A percentile compares a stretch with the other conserved stretches of the same genome.
Conservation (phyloP, 53 echinoderm and acorn worm genomes). For the Glandiceps talaboti region DNA sequence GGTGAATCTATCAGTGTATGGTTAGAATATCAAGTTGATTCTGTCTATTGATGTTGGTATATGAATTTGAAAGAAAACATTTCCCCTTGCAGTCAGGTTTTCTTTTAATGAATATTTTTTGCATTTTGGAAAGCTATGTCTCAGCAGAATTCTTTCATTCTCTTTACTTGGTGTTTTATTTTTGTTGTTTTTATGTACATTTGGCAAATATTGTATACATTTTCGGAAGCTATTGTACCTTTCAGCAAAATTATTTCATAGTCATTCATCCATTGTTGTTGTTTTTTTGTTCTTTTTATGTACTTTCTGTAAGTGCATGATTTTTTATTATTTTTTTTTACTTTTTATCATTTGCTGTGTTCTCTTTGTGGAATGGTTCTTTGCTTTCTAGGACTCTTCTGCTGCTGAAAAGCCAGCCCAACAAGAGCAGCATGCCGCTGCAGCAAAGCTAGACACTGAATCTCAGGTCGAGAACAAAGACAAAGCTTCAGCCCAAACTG, state of each 20-base stretch:
- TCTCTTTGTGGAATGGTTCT: neutral
- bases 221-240: too few species aligned
- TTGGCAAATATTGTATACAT: too few species aligned
- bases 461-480: neutral
- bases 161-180: too few species aligned
- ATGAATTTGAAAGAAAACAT: too few species aligned
- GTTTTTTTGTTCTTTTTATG: neutral
- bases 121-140: too few species aligned
- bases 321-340: constrained; percentile 4
- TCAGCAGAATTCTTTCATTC: too few species aligned
- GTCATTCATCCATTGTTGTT: neutral
- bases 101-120: too few species aligned
- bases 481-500: neutral
- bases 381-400: neutral
- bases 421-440: neutral
- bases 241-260: neutral
- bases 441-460: neutral
- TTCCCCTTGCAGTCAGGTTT: too few species aligned
- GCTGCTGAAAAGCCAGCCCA: neutral
- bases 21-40: too few species aligned
- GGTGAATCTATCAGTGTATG: too few species aligned
- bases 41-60: too few species aligned
- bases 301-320: neutral
- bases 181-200: too few species aligned
- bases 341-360: neutral